These are phyloP conservation scores for Chamaetylas fuelleborni DNA, from an alignment of 2,113 vertebrate genomes.

Conservation along the genomic window DNA sequence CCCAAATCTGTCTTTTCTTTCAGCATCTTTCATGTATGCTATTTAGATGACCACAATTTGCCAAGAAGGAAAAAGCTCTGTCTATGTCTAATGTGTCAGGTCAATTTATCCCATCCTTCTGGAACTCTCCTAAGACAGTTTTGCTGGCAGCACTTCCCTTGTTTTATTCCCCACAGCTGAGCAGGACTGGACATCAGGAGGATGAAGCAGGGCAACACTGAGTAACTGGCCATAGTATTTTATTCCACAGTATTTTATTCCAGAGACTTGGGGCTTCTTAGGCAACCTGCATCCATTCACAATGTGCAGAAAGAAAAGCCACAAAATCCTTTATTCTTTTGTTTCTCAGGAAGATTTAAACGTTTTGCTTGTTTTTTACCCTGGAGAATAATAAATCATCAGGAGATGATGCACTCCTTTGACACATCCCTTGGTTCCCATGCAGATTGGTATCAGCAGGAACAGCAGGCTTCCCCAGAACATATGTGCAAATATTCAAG, in stretches of 20 bases:
- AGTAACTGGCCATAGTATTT: neutral
- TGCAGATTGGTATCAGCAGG: neutral
- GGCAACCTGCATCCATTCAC: neutral
- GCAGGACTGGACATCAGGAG: neutral
- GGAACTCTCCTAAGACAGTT: neutral
- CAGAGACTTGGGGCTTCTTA: neutral
- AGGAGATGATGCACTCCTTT: neutral
- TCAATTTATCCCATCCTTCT: neutral
- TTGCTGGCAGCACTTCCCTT: neutral
- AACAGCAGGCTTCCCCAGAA: slow-evolving; percentile 62
- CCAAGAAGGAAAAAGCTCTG: neutral
- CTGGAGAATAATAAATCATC: neutral
- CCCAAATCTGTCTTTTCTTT: neutral
- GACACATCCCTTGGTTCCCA: neutral
- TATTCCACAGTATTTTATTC: neutral
- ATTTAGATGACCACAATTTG: neutral
- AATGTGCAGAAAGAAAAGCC: neutral
- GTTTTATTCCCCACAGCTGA: neutral
- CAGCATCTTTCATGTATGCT: neutral
- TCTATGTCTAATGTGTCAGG: neutral
- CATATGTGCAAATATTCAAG: slow-evolving; percentile 63
- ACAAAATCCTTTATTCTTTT: neutral
- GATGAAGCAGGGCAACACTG: neutral
- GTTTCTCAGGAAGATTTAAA: neutral
- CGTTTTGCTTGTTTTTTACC: neutral